Base-by-base conservation (phyloP, 2,797 vertebrate genomes). In the Danio tinwini region DNA sequence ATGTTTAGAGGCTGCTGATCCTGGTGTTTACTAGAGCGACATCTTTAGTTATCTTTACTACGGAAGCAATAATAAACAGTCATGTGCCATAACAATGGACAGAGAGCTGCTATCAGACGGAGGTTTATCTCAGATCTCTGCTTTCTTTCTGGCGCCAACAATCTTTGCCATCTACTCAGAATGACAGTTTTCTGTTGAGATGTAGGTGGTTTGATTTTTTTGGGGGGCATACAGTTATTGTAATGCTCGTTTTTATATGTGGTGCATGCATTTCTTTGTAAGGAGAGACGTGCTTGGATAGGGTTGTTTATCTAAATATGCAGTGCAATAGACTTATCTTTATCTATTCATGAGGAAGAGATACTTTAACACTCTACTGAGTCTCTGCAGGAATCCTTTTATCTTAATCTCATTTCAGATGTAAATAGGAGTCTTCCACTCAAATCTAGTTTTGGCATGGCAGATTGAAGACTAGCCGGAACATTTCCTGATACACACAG, bases 31-130 rank as follows among this genome's bases (percentile, higher is more conserved):
- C 65, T 67, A 40, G 67, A 74, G 71, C n/a, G 65, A 42, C 71
- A 53, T 82, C 73, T 80, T 55, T 14, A 62, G 39, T 82, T 82
- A 80, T 84, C 80, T 76, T 55, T 53, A 40, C 58, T 40, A 75
- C 53, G 16, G 71, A 12, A 65, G 40, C 29, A 79, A 80, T 72
- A 82, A 80, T 80, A 84, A 84, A 84, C 80, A 76, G 53, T 72
- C 72, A 21, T 29, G 68, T 56, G 56, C 49, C 56, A 13, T 71
- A 76, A 82, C 76, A 82, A 84, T 82, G 29, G 61, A 63, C 45
- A 21, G 80, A 81, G 68, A 79, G 37, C 63, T 76, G 59, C 52
- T 62, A 82, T 76, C 67, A 76, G 76, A 49, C 0, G 0, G 7
- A 40, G 49, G 53, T 79, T 83, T 82, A 76, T 84, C 62, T 63